Evolutionary conservation across 2,888 invertebrate species (phyloP), one percentile per base, ranked within the genome.

Genomic region (Rhogogaster chlorosoma): DNA sequence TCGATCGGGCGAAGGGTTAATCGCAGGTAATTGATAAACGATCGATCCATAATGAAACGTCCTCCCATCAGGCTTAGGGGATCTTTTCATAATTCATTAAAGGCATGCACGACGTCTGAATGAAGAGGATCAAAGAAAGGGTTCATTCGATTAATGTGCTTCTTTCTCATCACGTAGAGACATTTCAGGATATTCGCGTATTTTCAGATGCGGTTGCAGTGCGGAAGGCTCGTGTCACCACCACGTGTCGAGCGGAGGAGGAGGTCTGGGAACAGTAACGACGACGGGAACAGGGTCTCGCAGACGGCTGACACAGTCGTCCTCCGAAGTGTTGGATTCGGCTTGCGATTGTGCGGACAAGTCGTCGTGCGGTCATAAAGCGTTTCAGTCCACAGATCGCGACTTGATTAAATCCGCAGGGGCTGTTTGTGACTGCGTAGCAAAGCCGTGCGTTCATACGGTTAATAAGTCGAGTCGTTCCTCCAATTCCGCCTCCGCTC

Each of bases 211-310:
- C 89, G 92, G 92, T 36, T 93, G 93, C n/a, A 53, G 1, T 84
- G 84, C 90, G 42, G 92, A 92, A 67, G 89, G 90, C 29, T 90
- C 91, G 2, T 92, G 92, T 78, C 91, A 92, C 38, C 93, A 93
- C 85, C 88, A 89, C 22, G 86, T 87, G 73, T 78, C 87, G 1
- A 36, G 83, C 26, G 22, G 36, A 22, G 26, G 61, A 26, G 61
- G 22, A 26, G 22, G 42, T 45, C 42, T 26, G 3, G 61, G 61
- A 86, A 86, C 86, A 57, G 87, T 87, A 70, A 67, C 84, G 36
- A 84, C 86, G 32, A 67, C 6, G 75, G 64, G 38, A 53, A 32
- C 45, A 85, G 78, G 26, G 1, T 26, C 26, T 53, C 84, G 86
- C 86, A 78, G 85, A 86, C 88, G 61, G 2, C 10, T 12, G 26